A percentile compares a stretch with the other conserved stretches of the same genome.
phyloP scores from a whole-genome alignment of 2,888 invertebrate genomes.

The Drosophila lutescens region DNA sequence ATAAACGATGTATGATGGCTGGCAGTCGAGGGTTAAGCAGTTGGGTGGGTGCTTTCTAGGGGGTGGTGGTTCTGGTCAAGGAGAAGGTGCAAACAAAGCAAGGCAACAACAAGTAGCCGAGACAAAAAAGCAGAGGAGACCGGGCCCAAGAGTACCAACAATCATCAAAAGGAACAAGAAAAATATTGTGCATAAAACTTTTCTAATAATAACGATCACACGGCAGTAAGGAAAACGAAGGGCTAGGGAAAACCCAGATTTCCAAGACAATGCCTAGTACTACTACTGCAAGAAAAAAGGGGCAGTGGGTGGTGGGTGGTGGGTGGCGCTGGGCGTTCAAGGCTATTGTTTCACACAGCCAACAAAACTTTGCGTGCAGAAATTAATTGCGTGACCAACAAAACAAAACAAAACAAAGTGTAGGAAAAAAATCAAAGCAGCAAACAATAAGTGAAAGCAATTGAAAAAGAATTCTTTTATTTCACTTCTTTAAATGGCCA shows the following conservation, averaged over 20 bases:
- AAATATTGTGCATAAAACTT: slow-evolving; percentile 80
- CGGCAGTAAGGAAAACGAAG: slow-evolving; percentile 6
- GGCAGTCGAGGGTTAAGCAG: slow-evolving; percentile 29
- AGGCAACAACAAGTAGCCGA: slow-evolving; percentile 27
- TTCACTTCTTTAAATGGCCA: slow-evolving; percentile 9
- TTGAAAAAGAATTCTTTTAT: slow-evolving; percentile 39
- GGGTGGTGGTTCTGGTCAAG: slow-evolving; percentile 22
- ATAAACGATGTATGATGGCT: slow-evolving; percentile 53
- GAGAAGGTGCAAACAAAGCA: slow-evolving; percentile 43
- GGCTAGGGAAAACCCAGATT: not conserved
- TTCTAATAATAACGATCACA: slow-evolving; percentile 76
- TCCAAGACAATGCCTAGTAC: slow-evolving; percentile 38
- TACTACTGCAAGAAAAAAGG: not conserved
- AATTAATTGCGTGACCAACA: slow-evolving; percentile 77
- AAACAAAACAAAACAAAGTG: slow-evolving; percentile 51
- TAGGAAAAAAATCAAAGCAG: slow-evolving; percentile 34
- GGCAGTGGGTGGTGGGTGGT: not conserved
- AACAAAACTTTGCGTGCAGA: slow-evolving; percentile 68
- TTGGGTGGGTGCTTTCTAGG: not conserved
- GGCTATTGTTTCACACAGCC: slow-evolving; percentile 46
- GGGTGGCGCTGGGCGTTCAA: slow-evolving; percentile 29
- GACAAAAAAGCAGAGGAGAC: slow-evolving; percentile 12
- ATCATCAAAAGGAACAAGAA: slow-evolving; percentile 50
- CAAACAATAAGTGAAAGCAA: slow-evolving; percentile 41
- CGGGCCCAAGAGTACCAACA: slow-evolving; percentile 31